Base-by-base conservation (phyloP, 2,888 invertebrate genomes). In the Caenorhabditis virilis region DNA sequence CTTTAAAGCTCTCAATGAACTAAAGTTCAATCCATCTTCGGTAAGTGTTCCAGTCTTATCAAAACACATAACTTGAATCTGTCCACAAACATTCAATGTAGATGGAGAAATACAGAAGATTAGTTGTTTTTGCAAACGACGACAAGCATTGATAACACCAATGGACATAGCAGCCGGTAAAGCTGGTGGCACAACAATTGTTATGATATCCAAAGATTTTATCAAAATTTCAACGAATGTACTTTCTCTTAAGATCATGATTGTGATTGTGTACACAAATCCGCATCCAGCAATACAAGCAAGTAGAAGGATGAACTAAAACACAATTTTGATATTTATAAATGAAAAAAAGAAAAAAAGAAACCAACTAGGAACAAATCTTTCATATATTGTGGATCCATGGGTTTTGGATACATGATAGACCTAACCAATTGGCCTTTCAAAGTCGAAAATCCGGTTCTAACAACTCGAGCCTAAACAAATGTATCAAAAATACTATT, bases 121-220 rank as follows among this genome's bases (percentile, higher is more conserved):
- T 42, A 83, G 79, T 55, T 82, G 77, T 49, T 84, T 84, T 63
- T 84, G 84, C 35, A 86, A 76, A 22, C 86, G 74, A 57, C 68
- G 78, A 72, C 86, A 85, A 7, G 86, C 86, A 54, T 85, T 85
- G 25, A 86, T 83, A 22, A 84, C 85, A 15, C 86, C 86, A 18
- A 87, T 85, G 33, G 86, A 85, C 86, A 86, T 86, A 62, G 86
- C 86, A 2, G 86, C 93, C 47, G 57, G 49, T 41, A 94, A 85
- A 11, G 93, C 93, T 4, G 94, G 93, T 0, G 94, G 93, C 20
- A 94, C 91, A 9, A 93, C 92, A 74, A 94, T 93, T 0, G 94
- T 94, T 70, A 95, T 89, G 55, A 94, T 90, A 83, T 94, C 94
- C 72, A 94, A 85, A 1, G 91, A 90, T 48, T 92, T 89, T 36